Conservation (phyloP, 2,113 vertebrate genomes). For the Tetrax tetrax region DNA sequence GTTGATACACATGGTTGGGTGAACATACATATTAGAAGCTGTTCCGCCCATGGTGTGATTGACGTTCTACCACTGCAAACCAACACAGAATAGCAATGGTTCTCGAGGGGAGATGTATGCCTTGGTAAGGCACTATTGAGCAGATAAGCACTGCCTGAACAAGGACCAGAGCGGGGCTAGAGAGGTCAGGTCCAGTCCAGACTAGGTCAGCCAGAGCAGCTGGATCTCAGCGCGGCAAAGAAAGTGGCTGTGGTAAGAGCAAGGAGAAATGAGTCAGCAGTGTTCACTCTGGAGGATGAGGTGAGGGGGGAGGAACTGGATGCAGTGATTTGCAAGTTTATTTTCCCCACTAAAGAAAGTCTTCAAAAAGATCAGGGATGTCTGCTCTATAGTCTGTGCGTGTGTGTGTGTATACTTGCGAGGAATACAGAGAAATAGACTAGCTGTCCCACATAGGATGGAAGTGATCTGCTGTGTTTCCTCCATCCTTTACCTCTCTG, state of each 20-base stretch:
- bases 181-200: neutral
- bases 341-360: neutral
- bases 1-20: neutral
- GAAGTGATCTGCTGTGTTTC: neutral
- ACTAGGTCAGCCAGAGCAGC: neutral
- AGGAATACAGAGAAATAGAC: neutral
- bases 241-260: neutral
- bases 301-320: neutral
- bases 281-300: neutral
- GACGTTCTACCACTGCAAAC: neutral
- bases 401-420: neutral
- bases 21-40: neutral
- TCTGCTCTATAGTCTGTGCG: too few relatives aligned
- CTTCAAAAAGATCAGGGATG: neutral
- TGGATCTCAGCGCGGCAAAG: neutral
- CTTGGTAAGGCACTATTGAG: neutral
- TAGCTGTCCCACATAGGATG: neutral
- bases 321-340: neutral
- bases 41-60: neutral
- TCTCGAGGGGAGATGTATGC: neutral
- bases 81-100: neutral
- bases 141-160: neutral
- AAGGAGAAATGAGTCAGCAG: neutral
- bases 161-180: neutral
- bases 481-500: neutral